Evolutionary conservation across 2,797 vertebrate species (phyloP).

Genomic region (Sebastes hubbsi): DNA sequence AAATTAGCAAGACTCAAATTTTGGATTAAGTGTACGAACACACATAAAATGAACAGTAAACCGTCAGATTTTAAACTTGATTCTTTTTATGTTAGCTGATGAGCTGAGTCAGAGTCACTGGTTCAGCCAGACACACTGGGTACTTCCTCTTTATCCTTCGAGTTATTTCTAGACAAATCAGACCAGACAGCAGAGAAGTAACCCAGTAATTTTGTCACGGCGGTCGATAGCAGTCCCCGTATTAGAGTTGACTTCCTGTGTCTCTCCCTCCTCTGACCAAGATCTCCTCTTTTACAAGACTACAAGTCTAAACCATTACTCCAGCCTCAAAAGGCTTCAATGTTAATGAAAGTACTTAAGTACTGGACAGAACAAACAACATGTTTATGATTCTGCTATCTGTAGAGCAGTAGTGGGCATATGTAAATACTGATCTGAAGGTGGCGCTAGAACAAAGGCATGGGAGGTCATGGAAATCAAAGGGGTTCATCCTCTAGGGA

Average conservation of each 20-base stretch:
- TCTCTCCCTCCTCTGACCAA: not conserved
- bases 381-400: not conserved
- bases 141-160: conserved; percentile 14
- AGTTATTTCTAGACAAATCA: conserved; percentile 43
- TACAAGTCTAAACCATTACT: not conserved
- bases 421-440: not conserved
- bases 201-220: conserved; percentile 33
- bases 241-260: conserved; percentile 26
- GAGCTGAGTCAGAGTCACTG: conserved; percentile 1
- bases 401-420: not conserved
- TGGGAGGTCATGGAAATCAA: not conserved
- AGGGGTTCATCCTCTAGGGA: not conserved
- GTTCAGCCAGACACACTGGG: not conserved
- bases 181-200: conserved; percentile 32
- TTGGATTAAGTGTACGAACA: not conserved
- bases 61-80: not conserved
- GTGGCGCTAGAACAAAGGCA: not conserved
- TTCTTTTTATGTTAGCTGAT: not conserved
- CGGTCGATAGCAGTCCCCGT: conserved; percentile 35
- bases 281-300: not conserved
- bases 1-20: not conserved
- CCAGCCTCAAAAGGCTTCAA: too few relatives aligned
- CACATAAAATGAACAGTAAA: not conserved
- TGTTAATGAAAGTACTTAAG: not conserved
- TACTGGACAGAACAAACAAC: not conserved